Base-by-base conservation (phyloP, 2,113 vertebrate species). In the Menidia beryllina region DNA sequence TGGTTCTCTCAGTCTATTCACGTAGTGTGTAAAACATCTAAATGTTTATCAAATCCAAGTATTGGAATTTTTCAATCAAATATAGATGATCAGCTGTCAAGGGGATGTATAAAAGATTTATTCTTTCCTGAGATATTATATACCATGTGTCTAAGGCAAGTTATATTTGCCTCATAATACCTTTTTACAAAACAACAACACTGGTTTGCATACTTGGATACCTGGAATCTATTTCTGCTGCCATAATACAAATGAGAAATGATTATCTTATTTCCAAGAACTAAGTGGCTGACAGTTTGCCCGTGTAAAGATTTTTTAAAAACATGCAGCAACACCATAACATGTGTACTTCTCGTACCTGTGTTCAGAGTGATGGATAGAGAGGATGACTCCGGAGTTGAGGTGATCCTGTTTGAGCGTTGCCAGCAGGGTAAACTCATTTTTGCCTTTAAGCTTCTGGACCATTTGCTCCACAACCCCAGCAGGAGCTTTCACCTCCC, bases 331-430 rank as follows among this genome's bases (percentile, higher is more conserved):
- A 9, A 26, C 0, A 23, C 17, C 11, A 0, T 52, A 5, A 59
- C 19, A 55, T 5, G 15, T 20, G 15, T 30, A n/a, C 4, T 58
- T 67, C 81, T 83, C 83, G 0, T 82, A 98, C 97, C 97, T 96
- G 83, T 96, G 94, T 82, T 98, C 96, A 80, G 95, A 92, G 60
- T 96, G 95, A 83, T 98, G 97, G 84, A 99, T 90, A 70, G 97
- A 99, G 55, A 99, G 87, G 82, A 99, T 95, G 81, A 97, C 96
- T 68, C 97, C 97, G 12, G 97, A 98, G 93, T 98, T 99, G 85
- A 98, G 95, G 57, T 72, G 95, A 24, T 92, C 92, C 89, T 99
- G 97, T 90, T 96, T 98, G 80, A 99, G 87, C 10, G 96, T 98
- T 69, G 93, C 95, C 85, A 97, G 88, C 81, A 99, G 83, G 26